Evolutionary conservation across 2,113 vertebrate genomes (phyloP).

Genomic region (Pagrus major): DNA sequence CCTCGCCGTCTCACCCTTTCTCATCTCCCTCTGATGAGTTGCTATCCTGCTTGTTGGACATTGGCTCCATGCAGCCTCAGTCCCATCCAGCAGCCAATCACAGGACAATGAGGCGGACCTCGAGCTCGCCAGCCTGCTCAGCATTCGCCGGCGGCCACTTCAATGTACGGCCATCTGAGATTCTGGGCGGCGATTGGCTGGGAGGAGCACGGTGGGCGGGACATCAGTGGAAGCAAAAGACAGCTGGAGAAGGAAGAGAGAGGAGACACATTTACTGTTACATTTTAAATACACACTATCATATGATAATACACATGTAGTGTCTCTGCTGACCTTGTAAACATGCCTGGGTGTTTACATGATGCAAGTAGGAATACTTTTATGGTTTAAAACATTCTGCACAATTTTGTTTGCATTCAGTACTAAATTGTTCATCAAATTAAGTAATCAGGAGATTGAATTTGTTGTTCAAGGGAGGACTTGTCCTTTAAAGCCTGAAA

Average conservation of each 20-base stretch:
- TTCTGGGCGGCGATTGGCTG: constrained; percentile 33
- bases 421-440: not conserved
- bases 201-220: constrained; percentile 48
- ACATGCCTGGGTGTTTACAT: too few relatives aligned
- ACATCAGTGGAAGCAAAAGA: constrained; percentile 36
- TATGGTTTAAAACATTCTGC: not conserved
- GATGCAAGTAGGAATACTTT: not conserved
- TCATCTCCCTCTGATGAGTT: constrained; percentile 81
- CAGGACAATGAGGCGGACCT: constrained; percentile 72
- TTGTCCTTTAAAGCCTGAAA: not conserved
- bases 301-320: not conserved
- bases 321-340: not conserved
- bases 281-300: not conserved
- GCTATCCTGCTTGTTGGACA: constrained; percentile 78
- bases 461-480: not conserved
- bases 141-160: constrained; percentile 70
- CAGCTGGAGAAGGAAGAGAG: constrained; percentile 44
- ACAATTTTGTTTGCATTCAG: not conserved
- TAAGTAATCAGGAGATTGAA: not conserved
- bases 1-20: constrained; percentile 75
- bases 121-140: constrained; percentile 66
- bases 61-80: constrained; percentile 74
- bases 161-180: constrained; percentile 61
- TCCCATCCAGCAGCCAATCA: constrained; percentile 75
- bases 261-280: not conserved